Base-by-base conservation (phyloP, 2,888 invertebrate genomes). In the Hypolimnas misippus region DNA sequence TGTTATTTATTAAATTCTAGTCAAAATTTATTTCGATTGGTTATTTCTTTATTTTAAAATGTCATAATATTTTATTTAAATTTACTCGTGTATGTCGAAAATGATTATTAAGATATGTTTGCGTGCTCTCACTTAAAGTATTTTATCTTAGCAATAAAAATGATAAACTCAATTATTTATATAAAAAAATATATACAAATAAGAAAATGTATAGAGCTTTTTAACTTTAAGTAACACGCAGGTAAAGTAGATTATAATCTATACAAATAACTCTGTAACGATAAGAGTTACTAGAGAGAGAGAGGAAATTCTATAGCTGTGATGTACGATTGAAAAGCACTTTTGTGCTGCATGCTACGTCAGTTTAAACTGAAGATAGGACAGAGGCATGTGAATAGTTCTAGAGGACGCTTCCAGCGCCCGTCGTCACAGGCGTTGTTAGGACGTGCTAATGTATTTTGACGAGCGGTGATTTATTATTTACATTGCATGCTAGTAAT, bases 101-200 rank as follows among this genome's bases (percentile, higher is more conserved):
- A 79, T 35, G 42, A 31, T 25, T 77, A 74, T 76, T 65, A 70
- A 68, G 58, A 72, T 80, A 79, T 81, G 79, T 83, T 82, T 79
- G 81, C 82, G 83, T 84, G 80, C 80, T 81, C 76, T 86, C 79
- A 83, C 82, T 84, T 84, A 75, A 80, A 85, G 72, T 80, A 79
- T 82, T 81, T 77, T 81, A 82, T 82, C 69, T 78, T 88, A 89
- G 90, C 88, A 90, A 90, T 90, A 89, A 84, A 73, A 83, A 75
- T 87, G 86, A 91, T 89, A 85, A 90, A 92, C 91, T 92, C 92
- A 92, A 92, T 92, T 92, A 92, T 91, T 89, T 89, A 89, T 89
- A 82, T 83, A 84, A 62, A 70, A 77, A 84, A 83, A 85, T 86
- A 82, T 85, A 87, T 83, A 87, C 86, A 83, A 87, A 81, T 89